These are phyloP conservation scores for Leucophora obtusa DNA, from an alignment of 2,888 invertebrate genomes.

Conservation along the genomic window DNA sequence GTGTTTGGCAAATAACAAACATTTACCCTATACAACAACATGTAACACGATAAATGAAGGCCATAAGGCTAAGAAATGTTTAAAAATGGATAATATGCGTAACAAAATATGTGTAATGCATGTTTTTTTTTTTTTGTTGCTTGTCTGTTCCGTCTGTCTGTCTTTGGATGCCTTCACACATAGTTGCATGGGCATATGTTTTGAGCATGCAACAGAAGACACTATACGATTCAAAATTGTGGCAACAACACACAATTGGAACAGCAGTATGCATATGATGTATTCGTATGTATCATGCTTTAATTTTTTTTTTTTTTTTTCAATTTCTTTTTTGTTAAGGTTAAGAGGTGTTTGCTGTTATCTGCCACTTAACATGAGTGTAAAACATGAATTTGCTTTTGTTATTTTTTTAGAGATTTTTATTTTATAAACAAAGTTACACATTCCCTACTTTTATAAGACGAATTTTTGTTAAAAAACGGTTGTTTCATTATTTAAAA, in stretches of 20 bases:
- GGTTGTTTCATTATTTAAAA: slow-evolving; percentile 10
- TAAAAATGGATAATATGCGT: slow-evolving; percentile 57
- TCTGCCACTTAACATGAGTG: slow-evolving; percentile 65
- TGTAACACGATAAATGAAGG: slow-evolving; percentile 55
- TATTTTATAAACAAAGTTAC: slow-evolving; percentile 5
- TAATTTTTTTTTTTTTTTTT: background rate
- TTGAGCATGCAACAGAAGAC: background rate
- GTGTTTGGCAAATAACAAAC: slow-evolving; percentile 9
- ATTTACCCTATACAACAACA: slow-evolving; percentile 40
- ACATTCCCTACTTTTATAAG: slow-evolving; percentile 24
- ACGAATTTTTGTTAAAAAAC: slow-evolving; percentile 9
- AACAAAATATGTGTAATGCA: slow-evolving; percentile 50
- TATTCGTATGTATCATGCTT: slow-evolving; percentile 3
- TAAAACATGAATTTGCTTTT: slow-evolving; percentile 64
- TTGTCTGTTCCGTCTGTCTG: background rate
- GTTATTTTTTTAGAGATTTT: slow-evolving; percentile 28
- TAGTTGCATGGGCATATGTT: background rate
- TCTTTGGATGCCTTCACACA: background rate
- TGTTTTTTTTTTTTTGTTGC: slow-evolving; percentile 16
- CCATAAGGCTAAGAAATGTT: slow-evolving; percentile 57
- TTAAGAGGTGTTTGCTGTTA: slow-evolving; percentile 65
- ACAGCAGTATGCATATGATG: background rate
- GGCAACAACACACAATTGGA: background rate
- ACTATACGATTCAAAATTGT: background rate
- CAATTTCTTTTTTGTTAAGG: slow-evolving; percentile 31